A percentile compares a stretch with the other conserved stretches of the same genome.
Evolutionary conservation across 2,797 vertebrate species (phyloP).

Genomic region (Enteromius treurensis): DNA sequence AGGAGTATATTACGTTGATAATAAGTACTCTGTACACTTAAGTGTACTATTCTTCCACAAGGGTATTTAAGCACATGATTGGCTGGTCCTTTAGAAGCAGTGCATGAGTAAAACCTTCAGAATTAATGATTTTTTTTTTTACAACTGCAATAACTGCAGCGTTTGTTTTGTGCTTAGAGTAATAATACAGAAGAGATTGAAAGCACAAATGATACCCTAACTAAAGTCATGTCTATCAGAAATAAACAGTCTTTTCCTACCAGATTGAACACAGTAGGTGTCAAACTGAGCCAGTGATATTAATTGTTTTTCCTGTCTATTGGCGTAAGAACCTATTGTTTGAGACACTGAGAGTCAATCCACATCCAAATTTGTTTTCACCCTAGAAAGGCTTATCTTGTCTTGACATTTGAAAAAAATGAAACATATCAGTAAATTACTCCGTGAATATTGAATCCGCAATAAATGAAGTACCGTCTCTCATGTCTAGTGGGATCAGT

Average conservation of each 20-base stretch:
- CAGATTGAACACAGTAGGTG: conserved; percentile 9
- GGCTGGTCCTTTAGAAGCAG: not conserved
- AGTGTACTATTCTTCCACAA: not conserved
- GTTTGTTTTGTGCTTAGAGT: not conserved
- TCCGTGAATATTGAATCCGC: conserved; percentile 33
- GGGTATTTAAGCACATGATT: not conserved
- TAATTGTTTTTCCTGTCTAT: conserved; percentile 39
- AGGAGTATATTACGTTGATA: not conserved
- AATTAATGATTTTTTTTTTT: not conserved
- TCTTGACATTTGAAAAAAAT: conserved; percentile 45
- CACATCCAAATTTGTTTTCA: conserved; percentile 50
- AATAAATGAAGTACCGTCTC: conserved; percentile 39
- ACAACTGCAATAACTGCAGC: not conserved
- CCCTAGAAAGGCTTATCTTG: conserved; percentile 36
- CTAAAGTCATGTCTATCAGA: conserved; percentile 17
- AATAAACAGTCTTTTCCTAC: conserved; percentile 1
- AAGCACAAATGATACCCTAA: conserved; percentile 6
- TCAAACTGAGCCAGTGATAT: conserved; percentile 37
- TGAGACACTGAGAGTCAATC: conserved; percentile 43
- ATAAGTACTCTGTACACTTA: not conserved
- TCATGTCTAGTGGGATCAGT: conserved; percentile 42
- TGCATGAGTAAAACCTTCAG: not conserved
- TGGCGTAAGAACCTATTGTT: conserved; percentile 34
- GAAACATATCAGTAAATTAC: conserved; percentile 46
- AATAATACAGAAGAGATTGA: conserved; percentile 13